Conservation (phyloP, 2,113 vertebrate species). For the Scolopax mira region DNA sequence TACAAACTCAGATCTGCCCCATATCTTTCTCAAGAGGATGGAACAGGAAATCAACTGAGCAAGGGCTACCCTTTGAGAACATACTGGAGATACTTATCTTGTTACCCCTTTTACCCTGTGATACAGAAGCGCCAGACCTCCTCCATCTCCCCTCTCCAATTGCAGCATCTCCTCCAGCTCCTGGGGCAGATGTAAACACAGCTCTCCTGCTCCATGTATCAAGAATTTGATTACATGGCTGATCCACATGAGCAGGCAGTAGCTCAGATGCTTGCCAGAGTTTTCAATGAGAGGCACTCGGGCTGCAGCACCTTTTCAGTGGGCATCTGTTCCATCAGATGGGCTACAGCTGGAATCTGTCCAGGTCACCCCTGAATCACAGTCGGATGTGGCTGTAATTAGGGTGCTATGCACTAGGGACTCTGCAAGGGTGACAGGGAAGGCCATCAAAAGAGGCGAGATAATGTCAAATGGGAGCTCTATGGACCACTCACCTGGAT, state of each 20-base stretch:
- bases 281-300: neutral
- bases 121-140: fast-evolving
- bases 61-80: neutral
- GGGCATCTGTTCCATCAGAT: fast-evolving
- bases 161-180: neutral
- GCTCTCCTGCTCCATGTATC: neutral
- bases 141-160: neutral
- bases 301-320: neutral
- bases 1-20: neutral
- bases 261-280: fast-evolving
- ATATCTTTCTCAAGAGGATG: neutral
- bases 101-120: neutral
- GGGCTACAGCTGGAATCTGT: neutral
- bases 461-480: neutral
- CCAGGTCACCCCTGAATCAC: neutral
- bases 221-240: neutral
- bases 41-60: neutral
- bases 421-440: neutral
- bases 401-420: neutral
- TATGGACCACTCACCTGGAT: neutral
- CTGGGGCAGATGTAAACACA: neutral
- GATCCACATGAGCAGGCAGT: neutral
- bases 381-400: neutral
- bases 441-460: neutral
- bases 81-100: fast-evolving